Evolutionary conservation across 2,797 vertebrate genomes (phyloP).

Genomic region (Eutrigla gurnardus): DNA sequence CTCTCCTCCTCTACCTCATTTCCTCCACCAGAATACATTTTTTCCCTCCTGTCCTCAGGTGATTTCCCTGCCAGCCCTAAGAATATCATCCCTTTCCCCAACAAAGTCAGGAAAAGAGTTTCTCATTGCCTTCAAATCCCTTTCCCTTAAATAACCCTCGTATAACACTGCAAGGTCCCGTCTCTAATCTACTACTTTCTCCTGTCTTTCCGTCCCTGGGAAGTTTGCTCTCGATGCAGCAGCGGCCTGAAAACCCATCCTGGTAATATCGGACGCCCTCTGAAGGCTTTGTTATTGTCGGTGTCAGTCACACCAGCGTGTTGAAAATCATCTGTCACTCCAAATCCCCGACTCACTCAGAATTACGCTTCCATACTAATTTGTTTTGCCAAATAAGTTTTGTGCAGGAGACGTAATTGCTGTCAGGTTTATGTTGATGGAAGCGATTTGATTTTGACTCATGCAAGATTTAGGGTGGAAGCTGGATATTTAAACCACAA

Average conservation of each 20-base stretch:
- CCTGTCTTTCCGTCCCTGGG: conserved; percentile 28
- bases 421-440: neutral
- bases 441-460: too few relatives aligned
- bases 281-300: conserved; percentile 24
- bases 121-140: conserved; percentile 42
- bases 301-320: conserved; percentile 14
- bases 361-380: neutral
- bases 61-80: conserved; percentile 26
- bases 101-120: conserved; percentile 32
- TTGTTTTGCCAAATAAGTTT: neutral
- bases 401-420: conserved; percentile 3
- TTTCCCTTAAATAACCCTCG: conserved; percentile 45
- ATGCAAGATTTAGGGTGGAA: neutral
- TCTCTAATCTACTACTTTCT: conserved; percentile 42
- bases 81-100: conserved; percentile 33
- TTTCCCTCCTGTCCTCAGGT: conserved; percentile 19
- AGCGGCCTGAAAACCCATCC: conserved; percentile 32
- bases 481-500: neutral
- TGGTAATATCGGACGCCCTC: conserved; percentile 32
- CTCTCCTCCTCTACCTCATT: conserved; percentile 1
- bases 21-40: conserved; percentile 27
- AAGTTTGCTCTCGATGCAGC: conserved; percentile 31
- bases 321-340: neutral
- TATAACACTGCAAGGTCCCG: conserved; percentile 40
- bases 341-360: neutral